A percentile compares a stretch with the other conserved stretches of the same genome.
phyloP scores from a whole-genome alignment of 2,113 vertebrate species.

The Elephantulus edwardii region DNA sequence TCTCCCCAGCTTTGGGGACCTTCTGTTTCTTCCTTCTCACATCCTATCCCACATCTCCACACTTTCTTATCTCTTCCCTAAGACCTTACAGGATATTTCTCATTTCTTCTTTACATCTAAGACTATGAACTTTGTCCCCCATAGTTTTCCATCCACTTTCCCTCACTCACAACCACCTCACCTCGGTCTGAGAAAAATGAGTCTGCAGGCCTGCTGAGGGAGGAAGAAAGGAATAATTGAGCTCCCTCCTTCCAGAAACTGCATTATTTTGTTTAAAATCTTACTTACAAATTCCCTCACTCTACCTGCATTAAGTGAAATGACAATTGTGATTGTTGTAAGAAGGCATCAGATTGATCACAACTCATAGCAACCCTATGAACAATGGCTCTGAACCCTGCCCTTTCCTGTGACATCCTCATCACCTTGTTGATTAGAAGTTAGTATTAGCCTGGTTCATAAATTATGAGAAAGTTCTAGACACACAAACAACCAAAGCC shows the following conservation, averaged over 20 bases:
- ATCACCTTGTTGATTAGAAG: too few species aligned
- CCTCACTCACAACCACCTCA: neutral
- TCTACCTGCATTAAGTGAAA: neutral
- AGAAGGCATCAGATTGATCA: too few species aligned
- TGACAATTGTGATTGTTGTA: neutral
- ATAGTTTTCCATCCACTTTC: neutral
- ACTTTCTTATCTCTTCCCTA: neutral
- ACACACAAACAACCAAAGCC: neutral
- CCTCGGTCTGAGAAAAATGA: neutral
- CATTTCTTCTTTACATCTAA: neutral
- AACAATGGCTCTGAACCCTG: too few species aligned
- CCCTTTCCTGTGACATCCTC: too few species aligned
- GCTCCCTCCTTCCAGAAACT: neutral
- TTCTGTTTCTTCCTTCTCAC: neutral
- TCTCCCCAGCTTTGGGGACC: neutral
- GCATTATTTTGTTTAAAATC: neutral
- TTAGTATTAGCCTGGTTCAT: neutral
- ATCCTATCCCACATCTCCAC: neutral
- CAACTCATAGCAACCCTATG: too few species aligned
- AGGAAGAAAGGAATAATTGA: neutral
- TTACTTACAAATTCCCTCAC: neutral
- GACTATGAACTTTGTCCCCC: neutral
- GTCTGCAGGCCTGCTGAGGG: rapidly evolving
- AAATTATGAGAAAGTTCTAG: neutral
- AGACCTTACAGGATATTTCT: neutral